Percentiles rank a stretch among this genome's conserved stretches.
These are phyloP conservation scores for Dryobota labecula DNA, from an alignment of 2,888 invertebrate genomes.

Conservation along the genomic window DNA sequence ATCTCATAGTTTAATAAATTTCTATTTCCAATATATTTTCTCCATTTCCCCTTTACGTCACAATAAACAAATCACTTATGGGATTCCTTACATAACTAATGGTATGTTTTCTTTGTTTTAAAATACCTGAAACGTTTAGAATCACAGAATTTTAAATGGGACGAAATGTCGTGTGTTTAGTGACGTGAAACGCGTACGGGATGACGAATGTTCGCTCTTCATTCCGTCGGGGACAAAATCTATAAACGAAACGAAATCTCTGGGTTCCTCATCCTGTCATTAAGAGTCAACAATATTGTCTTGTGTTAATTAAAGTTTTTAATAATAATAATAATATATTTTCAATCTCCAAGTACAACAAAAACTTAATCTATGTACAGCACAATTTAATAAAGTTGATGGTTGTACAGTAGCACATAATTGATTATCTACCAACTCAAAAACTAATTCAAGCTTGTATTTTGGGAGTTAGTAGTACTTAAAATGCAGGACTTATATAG, in stretches of 20 bases:
- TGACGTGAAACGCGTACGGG: conserved; percentile 80
- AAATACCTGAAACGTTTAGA: conserved; percentile 75
- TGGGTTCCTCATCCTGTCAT: conserved; percentile 33
- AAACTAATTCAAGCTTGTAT: too few species aligned
- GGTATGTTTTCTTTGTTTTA: conserved; percentile 83
- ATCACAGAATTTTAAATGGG: conserved; percentile 67
- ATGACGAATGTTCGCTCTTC: conserved; percentile 84
- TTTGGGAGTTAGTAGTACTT: too few species aligned
- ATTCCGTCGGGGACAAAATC: conserved; percentile 71
- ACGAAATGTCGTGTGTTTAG: conserved; percentile 80
- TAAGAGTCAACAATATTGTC: conserved; percentile 22
- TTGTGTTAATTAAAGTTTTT: conserved; percentile 17
- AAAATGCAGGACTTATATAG: too few species aligned
- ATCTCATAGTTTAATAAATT: conserved; percentile 20
- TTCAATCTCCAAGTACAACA: too few species aligned
- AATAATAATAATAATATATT: too few species aligned
- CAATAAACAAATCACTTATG: conserved; percentile 64
- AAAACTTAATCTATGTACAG: too few species aligned
- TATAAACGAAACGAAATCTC: conserved; percentile 81
- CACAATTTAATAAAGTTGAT: too few species aligned
- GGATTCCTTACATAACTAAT: conserved; percentile 67
- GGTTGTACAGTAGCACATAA: too few species aligned
- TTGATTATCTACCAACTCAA: too few species aligned
- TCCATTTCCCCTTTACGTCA: conserved; percentile 50
- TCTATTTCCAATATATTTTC: conserved; percentile 42